Conservation (phyloP, 2,113 vertebrate genomes). For the Marmota flaviventris region DNA sequence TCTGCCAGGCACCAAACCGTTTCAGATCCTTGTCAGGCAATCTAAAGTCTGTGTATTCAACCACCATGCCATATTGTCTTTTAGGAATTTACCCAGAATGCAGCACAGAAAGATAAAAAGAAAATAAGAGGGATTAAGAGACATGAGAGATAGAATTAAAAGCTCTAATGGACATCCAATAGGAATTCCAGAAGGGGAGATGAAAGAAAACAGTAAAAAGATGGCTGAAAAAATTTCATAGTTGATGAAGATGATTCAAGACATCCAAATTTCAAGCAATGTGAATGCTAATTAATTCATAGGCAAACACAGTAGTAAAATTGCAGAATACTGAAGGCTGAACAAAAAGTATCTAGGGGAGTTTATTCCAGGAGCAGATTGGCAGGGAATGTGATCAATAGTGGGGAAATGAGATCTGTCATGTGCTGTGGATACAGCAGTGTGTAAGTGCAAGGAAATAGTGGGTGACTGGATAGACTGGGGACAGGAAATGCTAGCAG, state of each 20-base stretch:
- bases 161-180: background rate
- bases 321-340: background rate
- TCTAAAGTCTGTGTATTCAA: background rate
- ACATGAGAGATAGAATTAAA: background rate
- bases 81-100: background rate
- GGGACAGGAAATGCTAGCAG: background rate
- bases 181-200: background rate
- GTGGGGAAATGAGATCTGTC: background rate
- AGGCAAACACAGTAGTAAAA: background rate
- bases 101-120: background rate
- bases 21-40: background rate
- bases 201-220: background rate
- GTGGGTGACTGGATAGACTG: background rate
- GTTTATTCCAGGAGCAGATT: background rate
- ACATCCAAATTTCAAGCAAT: background rate
- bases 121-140: background rate
- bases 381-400: background rate
- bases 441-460: too few species aligned
- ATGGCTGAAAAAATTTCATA: background rate
- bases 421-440: background rate
- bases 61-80: background rate
- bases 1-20: background rate
- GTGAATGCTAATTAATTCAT: background rate
- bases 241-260: background rate
- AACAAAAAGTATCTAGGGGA: background rate